A percentile compares a stretch with the other conserved stretches of the same genome.
These are phyloP conservation scores for Sparidentex hasta DNA, from an alignment of 2,797 vertebrate genomes.

Conservation along the genomic window DNA sequence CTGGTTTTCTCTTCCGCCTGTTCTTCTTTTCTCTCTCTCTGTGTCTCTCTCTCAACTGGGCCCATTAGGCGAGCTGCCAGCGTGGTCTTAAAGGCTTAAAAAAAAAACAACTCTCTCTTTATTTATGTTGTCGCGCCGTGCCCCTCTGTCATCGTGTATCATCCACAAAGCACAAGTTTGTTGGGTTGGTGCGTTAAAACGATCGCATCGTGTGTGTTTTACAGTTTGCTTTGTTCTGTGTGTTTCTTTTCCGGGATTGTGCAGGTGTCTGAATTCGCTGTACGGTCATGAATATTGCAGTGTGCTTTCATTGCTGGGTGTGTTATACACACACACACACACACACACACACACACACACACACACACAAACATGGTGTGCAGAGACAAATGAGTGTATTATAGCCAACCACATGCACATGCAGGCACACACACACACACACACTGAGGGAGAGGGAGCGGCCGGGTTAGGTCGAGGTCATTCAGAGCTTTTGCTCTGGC, in stretches of 20 bases:
- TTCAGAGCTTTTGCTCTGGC: slow-evolving; percentile 65
- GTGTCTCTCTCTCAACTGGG: slow-evolving; percentile 14
- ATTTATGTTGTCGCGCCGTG: slow-evolving; percentile 41
- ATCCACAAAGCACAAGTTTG: slow-evolving; percentile 22
- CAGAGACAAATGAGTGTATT: slow-evolving; percentile 34
- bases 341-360: slow-evolving; percentile 24
- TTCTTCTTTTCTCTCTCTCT: slow-evolving; percentile 40
- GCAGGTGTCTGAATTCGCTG: slow-evolving; percentile 42
- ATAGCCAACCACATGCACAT: slow-evolving; percentile 18
- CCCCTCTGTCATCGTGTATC: slow-evolving; percentile 41
- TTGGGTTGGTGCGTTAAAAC: slow-evolving; percentile 17
- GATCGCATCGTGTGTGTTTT: slow-evolving; percentile 24
- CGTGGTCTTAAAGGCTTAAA: slow-evolving; percentile 44
- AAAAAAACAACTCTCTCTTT: slow-evolving; percentile 56
- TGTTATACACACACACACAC: slow-evolving; percentile 23
- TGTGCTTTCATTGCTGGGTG: slow-evolving; percentile 7
- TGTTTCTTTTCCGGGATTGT: slow-evolving; percentile 19
- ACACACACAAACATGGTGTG: background rate
- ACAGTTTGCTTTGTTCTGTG: slow-evolving; percentile 1
- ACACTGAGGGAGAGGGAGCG: slow-evolving; percentile 47
- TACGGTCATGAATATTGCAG: slow-evolving; percentile 37
- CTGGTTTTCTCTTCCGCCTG: slow-evolving; percentile 61
- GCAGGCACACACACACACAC: background rate
- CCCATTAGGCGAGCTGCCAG: slow-evolving; percentile 61
- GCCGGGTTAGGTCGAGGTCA: slow-evolving; percentile 72